Conservation (phyloP, 2,888 invertebrate species). For the Drosophila planitibia region DNA sequence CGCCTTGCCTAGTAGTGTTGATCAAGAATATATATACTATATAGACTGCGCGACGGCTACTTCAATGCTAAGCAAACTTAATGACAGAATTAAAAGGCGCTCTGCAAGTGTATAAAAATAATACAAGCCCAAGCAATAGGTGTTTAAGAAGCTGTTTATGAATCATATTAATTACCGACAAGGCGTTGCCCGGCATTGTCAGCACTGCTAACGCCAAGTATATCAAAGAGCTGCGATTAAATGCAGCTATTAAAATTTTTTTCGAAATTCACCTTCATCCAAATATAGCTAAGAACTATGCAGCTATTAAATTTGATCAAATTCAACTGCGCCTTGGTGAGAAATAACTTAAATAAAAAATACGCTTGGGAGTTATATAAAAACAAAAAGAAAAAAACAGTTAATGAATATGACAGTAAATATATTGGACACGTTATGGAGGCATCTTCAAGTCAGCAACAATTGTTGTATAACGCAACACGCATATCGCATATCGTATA, state of each 20-base stretch:
- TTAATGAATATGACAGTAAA: not conserved
- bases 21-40: not conserved
- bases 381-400: not conserved
- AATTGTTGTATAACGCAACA: not conserved
- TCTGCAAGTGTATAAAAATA: not conserved
- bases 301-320: not conserved
- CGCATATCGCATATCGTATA: not conserved
- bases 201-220: not conserved
- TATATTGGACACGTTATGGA: not conserved
- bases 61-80: not conserved
- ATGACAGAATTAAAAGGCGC: not conserved
- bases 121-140: not conserved
- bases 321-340: not conserved
- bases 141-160: not conserved
- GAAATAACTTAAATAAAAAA: not conserved
- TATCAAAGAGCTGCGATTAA: not conserved
- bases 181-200: not conserved
- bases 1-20: not conserved
- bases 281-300: not conserved
- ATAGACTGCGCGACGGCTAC: not conserved
- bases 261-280: not conserved
- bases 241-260: not conserved
- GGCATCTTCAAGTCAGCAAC: conserved; percentile 8
- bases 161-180: not conserved
- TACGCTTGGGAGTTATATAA: not conserved